phyloP scores from a whole-genome alignment of 23 tunicate genomes.

The Trididemnum nubilum region DNA sequence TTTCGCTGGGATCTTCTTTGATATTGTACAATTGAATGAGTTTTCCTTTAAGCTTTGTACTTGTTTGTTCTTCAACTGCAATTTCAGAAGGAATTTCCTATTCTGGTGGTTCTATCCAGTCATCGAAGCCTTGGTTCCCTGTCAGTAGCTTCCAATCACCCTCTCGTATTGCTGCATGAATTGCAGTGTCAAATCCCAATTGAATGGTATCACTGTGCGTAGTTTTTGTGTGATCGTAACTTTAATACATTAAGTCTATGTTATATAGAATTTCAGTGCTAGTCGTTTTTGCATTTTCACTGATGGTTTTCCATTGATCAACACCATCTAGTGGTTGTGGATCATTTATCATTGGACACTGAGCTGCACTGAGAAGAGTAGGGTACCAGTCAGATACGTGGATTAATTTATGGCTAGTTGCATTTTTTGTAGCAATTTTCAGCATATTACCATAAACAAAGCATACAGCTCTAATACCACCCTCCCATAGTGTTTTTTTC shows the following conservation, averaged over 20 bases:
- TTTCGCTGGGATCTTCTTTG: conserved; percentile 66
- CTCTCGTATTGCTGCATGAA: conserved; percentile 38
- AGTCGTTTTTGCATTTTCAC: conserved; percentile 1
- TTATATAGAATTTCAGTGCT: conserved; percentile 45
- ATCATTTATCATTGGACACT: conserved; percentile 17
- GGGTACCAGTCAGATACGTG: conserved; percentile 56
- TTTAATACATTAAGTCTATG: conserved; percentile 29
- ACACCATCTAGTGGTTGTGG: conserved; percentile 39
- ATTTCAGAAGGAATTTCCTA: not conserved
- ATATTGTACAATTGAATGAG: conserved; percentile 57
- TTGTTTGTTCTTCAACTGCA: not conserved
- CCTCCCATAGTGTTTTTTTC: conserved; percentile 81
- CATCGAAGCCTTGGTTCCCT: conserved; percentile 59
- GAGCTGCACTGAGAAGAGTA: too few species aligned
- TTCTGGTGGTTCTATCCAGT: conserved; percentile 72
- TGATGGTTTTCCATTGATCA: conserved; percentile 40
- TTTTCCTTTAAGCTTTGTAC: conserved; percentile 1
- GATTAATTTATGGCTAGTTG: conserved; percentile 8
- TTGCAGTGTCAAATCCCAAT: conserved; percentile 39
- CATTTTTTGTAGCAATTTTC: conserved; percentile 19
- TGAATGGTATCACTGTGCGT: not conserved
- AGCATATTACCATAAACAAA: conserved; percentile 70
- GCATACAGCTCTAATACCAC: conserved; percentile 73
- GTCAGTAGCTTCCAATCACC: conserved; percentile 69
- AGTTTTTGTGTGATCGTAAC: not conserved